Conservation (phyloP, 2,113 vertebrate genomes). For the Bujurquina vittata region DNA sequence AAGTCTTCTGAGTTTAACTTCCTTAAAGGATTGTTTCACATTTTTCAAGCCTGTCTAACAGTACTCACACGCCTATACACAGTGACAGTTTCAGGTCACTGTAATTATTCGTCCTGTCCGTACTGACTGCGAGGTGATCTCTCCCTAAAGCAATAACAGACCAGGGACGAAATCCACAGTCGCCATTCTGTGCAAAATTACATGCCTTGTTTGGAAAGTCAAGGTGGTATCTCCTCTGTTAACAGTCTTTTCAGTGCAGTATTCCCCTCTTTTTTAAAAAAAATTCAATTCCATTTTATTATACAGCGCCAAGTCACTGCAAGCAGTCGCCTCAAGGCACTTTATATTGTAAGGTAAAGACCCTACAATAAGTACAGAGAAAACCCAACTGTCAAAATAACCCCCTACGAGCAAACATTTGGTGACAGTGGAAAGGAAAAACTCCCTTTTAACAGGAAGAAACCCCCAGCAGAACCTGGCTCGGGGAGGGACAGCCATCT, state of each 20-base stretch:
- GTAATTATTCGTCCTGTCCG: constrained; percentile 1
- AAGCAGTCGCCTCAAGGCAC: too few relatives aligned
- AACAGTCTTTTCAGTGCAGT: background rate
- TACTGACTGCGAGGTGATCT: constrained; percentile 2
- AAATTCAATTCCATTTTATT: too few relatives aligned
- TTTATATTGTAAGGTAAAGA: too few relatives aligned
- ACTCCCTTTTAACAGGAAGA: too few relatives aligned
- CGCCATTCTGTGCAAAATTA: background rate
- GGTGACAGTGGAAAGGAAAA: too few relatives aligned
- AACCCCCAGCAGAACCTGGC: too few relatives aligned
- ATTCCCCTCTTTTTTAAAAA: background rate
- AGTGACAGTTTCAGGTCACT: constrained; percentile 14
- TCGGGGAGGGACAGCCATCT: too few relatives aligned
- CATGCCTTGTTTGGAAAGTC: background rate
- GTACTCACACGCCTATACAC: background rate
- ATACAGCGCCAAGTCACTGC: too few relatives aligned
- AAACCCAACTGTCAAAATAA: too few relatives aligned
- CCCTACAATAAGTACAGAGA: too few relatives aligned
- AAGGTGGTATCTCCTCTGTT: background rate
- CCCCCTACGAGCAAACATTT: too few relatives aligned
- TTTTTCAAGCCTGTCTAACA: constrained; percentile 3
- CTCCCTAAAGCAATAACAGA: constrained; percentile 10
- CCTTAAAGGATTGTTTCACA: background rate
- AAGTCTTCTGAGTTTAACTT: background rate
- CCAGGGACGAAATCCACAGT: background rate